Evolutionary conservation across 37 sponge, comb jelly and placozoan species (phyloP), one percentile per base, ranked within the genome.

Genomic region (Agelas oroides): DNA sequence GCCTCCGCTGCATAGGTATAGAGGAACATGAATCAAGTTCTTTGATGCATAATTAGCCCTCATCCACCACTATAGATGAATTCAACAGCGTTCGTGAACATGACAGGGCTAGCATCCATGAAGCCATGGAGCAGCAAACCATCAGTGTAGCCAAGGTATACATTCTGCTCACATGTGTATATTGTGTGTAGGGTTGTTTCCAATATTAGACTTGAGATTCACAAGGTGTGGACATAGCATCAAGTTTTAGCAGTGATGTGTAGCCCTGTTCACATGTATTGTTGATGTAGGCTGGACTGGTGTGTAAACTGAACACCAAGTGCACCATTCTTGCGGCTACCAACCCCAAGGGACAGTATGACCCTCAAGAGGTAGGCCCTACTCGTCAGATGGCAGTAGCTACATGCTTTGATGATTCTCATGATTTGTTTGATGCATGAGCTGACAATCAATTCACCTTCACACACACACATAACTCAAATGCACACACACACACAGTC

Each of bases 91-190:
- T 97, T 75, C 81, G 82, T 69, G 93, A 92, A 62, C 86, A 85
- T 20, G 98, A 97, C 81, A 81, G 96, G 35, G 83, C 88, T 28
- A 88, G 89, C 66, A 97, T 97, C 31, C 98, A 97, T 70, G 98
- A 97, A 82, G 98, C 96, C 36, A 97, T 97, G 98, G 98, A 97
- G 39, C 98, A 97, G 86, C 98, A 97, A 72, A 95, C 96, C 25
- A 95, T 97, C 85, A 93, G 94, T 77, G 96, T 97, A 35, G 96
- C 98, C 59, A 97, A 97, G 88, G 97, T 93, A 62, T 15, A 24
- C 20, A 46, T 31, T 24, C 20, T 19, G 75, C 23, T 52, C 28
- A 25, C 46, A 23, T 6, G 55, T 74, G n/a, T n/a, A n/a, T n/a
- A n/a, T 21, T 1, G 54, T 18, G 59, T 81, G 46, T 52, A 28